phyloP scores from a whole-genome alignment of 2,888 invertebrate genomes.

The Rotaria socialis region DNA sequence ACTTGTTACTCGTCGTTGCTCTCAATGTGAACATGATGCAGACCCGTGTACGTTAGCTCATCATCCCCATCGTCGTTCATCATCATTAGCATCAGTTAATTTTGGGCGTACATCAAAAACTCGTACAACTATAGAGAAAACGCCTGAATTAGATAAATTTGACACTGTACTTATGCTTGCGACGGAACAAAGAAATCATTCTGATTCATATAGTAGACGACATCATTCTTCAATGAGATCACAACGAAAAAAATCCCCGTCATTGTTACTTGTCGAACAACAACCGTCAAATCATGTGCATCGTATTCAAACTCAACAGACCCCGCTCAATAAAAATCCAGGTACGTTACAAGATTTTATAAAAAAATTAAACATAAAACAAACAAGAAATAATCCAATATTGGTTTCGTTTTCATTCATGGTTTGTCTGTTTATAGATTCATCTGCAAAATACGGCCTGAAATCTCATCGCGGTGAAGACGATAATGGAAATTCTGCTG shows the following conservation, averaged over 20 bases:
- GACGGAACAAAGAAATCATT: not conserved
- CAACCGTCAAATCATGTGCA: not conserved
- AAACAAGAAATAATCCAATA: not conserved
- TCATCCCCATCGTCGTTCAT: not conserved
- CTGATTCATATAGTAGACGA: not conserved
- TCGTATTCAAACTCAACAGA: not conserved
- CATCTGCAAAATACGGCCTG: not conserved
- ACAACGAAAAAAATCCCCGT: not conserved
- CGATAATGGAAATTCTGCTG: not conserved
- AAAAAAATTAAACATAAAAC: too few species aligned
- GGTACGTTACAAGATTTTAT: not conserved
- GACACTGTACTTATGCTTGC: not conserved
- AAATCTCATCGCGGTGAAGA: not conserved
- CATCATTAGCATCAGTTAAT: not conserved
- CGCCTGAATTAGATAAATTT: not conserved
- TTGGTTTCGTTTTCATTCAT: not conserved
- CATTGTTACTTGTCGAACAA: not conserved
- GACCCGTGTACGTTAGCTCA: not conserved
- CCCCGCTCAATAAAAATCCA: not conserved
- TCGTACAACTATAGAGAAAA: not conserved
- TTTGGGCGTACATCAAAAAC: not conserved
- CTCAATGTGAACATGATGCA: not conserved
- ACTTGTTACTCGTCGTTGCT: not conserved
- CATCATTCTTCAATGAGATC: not conserved
- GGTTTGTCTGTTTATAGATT: not conserved